A percentile compares a stretch with the other conserved stretches of the same genome.
Evolutionary conservation across 1,140 invertebrate species (phyloP).

Genomic region (Caerostris extrusa): DNA sequence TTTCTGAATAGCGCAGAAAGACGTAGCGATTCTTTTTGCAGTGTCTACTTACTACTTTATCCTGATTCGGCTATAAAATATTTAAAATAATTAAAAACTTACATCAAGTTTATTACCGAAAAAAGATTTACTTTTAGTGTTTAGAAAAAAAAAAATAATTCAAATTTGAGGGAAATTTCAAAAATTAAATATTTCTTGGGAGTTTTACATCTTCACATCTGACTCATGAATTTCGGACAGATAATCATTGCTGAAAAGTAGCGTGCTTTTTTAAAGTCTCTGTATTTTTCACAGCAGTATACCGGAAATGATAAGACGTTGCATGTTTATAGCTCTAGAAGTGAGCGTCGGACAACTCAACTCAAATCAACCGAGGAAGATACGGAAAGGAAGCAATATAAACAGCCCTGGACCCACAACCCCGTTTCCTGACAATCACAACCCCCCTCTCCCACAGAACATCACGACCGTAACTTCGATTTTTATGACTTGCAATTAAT

Average conservation of each 20-base stretch:
- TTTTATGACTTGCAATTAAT: constrained; percentile 75
- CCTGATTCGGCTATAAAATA: too few relatives aligned
- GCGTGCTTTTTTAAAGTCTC: background rate
- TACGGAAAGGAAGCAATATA: constrained; percentile 69
- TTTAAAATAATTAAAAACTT: too few relatives aligned
- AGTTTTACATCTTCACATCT: background rate
- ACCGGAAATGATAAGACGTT: constrained; percentile 23
- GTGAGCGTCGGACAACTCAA: constrained; percentile 26
- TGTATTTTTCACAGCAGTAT: background rate
- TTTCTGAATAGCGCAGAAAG: too few relatives aligned
- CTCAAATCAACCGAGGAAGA: constrained; percentile 44
- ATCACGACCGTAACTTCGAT: constrained; percentile 46
- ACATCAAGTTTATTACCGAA: too few relatives aligned
- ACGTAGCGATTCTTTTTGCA: too few relatives aligned
- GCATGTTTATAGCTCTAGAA: constrained; percentile 51
- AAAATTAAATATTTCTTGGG: too few relatives aligned
- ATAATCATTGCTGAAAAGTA: background rate
- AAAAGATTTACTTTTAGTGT: too few relatives aligned
- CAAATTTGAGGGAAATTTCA: too few relatives aligned
- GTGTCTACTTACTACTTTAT: too few relatives aligned
- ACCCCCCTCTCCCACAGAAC: background rate
- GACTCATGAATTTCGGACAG: background rate
- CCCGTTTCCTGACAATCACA: constrained; percentile 12
- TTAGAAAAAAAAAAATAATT: background rate
- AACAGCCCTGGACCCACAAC: background rate